phyloP scores from a whole-genome alignment of 2,888 invertebrate genomes.

The Nematopogon swammerdamellus region DNA sequence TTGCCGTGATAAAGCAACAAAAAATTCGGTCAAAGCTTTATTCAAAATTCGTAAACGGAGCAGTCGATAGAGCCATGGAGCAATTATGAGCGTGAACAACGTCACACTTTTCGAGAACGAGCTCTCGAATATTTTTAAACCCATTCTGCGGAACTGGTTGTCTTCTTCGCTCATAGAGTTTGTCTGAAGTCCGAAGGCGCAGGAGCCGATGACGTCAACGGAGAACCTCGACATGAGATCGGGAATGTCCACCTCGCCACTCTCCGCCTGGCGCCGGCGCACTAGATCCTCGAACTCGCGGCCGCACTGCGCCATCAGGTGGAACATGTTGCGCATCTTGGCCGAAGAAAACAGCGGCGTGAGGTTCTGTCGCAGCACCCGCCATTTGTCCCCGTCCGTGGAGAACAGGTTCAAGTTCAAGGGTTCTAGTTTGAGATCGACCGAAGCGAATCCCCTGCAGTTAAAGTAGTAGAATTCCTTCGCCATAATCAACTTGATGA shows the following conservation, averaged over 20 bases:
- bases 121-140: constrained; percentile 19
- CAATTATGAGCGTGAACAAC: constrained; percentile 8
- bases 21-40: neutral
- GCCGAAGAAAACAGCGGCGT: constrained; percentile 30
- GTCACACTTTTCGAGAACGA: constrained; percentile 15
- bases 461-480: neutral
- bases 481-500: neutral
- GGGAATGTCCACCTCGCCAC: constrained; percentile 15
- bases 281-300: constrained; percentile 21
- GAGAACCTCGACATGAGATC: constrained; percentile 22
- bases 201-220: constrained; percentile 29
- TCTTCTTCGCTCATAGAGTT: constrained; percentile 19
- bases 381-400: constrained; percentile 30
- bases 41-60: neutral
- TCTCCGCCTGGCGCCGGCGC: constrained; percentile 6
- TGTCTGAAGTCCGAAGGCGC: constrained; percentile 30
- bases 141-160: constrained; percentile 23
- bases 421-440: constrained; percentile 18
- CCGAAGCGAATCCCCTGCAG: neutral
- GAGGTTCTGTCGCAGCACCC: constrained; percentile 28
- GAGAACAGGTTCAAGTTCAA: constrained; percentile 23
- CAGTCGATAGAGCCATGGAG: neutral
- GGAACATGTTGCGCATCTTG: constrained; percentile 38
- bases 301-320: constrained; percentile 23
- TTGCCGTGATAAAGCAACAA: neutral